These are phyloP conservation scores for Pandion haliaetus DNA, from an alignment of 2,113 vertebrate genomes.

Conservation along the genomic window DNA sequence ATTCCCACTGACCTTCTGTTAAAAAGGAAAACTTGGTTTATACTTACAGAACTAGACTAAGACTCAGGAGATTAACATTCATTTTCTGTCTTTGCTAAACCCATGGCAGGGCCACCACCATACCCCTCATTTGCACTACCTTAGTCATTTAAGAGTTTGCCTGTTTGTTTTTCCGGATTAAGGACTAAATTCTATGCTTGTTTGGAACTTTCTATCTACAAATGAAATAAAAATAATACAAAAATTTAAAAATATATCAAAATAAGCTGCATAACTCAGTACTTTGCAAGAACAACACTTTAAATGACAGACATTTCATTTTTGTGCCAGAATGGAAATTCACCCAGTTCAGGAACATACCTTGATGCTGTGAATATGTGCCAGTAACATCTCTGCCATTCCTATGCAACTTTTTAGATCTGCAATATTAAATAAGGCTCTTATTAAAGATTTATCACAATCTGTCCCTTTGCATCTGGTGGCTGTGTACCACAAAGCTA, in stretches of 20 bases:
- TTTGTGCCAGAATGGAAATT: neutral
- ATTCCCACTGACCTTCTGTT: neutral
- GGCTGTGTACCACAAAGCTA: neutral
- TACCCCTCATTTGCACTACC: too few species aligned
- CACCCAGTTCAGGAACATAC: neutral
- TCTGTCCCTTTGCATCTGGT: constrained; percentile 1
- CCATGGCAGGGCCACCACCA: neutral
- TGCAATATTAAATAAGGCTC: constrained; percentile 13
- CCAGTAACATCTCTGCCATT: neutral
- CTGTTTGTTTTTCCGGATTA: neutral
- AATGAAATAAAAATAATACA: neutral
- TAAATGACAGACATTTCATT: neutral
- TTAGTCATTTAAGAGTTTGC: neutral
- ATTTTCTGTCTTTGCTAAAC: neutral
- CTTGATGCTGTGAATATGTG: neutral
- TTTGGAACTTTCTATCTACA: neutral
- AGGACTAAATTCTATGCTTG: neutral
- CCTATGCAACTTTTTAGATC: neutral
- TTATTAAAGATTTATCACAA: constrained; percentile 46
- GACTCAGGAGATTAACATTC: neutral
- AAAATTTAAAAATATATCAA: neutral
- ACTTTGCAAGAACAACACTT: neutral
- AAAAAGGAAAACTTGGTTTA: neutral
- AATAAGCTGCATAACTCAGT: neutral
- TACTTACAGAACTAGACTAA: neutral